Evolutionary conservation across 2,113 vertebrate species (phyloP).

Genomic region (Promerops cafer): DNA sequence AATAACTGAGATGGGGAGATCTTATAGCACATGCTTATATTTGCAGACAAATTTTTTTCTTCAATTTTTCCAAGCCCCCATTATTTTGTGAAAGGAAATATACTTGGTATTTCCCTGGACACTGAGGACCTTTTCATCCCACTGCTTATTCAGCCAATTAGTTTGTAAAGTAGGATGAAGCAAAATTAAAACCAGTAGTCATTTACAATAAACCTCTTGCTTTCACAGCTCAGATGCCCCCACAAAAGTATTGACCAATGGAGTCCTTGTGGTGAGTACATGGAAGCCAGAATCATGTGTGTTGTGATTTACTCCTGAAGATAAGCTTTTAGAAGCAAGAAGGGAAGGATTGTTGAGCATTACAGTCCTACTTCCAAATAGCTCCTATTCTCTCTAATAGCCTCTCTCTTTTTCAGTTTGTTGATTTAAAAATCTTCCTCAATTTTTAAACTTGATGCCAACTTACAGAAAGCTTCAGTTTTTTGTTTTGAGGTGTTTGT

Average conservation of each 20-base stretch:
- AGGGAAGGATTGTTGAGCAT: background rate
- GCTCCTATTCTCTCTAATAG: background rate
- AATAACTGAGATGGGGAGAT: background rate
- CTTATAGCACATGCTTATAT: background rate
- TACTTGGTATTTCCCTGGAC: background rate
- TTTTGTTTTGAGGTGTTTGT: background rate
- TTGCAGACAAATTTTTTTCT: background rate
- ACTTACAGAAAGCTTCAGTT: background rate
- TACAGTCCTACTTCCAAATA: background rate
- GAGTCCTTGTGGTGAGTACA: constrained; percentile 76
- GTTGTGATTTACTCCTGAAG: background rate
- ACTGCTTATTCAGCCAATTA: background rate
- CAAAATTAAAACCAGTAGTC: background rate
- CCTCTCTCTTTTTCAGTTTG: background rate
- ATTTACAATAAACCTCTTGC: background rate
- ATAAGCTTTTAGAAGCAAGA: background rate
- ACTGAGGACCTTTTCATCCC: background rate
- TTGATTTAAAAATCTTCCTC: background rate
- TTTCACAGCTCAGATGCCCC: constrained; percentile 63
- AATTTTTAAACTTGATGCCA: background rate
- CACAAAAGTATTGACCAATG: constrained; percentile 70
- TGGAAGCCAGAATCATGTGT: background rate
- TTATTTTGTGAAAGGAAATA: background rate
- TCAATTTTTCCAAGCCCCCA: fast-evolving
- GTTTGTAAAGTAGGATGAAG: background rate